These are phyloP conservation scores for Paramormyrops kingsleyae DNA, from an alignment of 2,113 vertebrate genomes.

Conservation along the genomic window DNA sequence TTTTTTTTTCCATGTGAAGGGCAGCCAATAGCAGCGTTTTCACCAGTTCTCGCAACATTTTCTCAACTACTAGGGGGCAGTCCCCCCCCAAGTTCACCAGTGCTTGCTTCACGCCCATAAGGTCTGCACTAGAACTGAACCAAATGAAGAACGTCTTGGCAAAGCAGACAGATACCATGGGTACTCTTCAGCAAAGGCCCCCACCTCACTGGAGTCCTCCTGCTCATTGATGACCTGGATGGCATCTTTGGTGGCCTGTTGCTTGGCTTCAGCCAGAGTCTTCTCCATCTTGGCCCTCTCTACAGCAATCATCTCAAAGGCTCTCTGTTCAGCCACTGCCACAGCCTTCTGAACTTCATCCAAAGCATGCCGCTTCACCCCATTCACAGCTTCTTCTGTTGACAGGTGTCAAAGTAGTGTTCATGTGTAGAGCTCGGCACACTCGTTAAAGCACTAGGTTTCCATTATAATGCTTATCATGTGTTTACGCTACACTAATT, in stretches of 20 bases:
- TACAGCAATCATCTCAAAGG: constrained; percentile 90
- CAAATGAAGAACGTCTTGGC: not conserved
- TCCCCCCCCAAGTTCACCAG: not conserved
- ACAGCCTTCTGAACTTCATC: constrained; percentile 97
- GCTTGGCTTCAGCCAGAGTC: constrained; percentile 85
- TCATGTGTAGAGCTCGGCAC: not conserved
- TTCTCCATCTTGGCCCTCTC: constrained; percentile 98
- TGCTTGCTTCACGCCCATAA: not conserved
- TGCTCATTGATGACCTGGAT: constrained; percentile 95
- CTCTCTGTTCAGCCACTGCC: constrained; percentile 94
- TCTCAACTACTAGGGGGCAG: too few relatives aligned
- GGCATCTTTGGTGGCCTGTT: constrained; percentile 88
- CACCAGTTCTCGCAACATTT: too few relatives aligned
- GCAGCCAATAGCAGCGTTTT: too few relatives aligned
- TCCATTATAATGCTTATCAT: not conserved
- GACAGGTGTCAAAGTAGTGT: not conserved
- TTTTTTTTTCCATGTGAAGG: too few relatives aligned
- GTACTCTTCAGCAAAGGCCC: constrained; percentile 13
- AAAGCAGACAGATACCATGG: not conserved
- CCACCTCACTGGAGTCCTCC: constrained; percentile 95
- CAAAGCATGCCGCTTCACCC: constrained; percentile 98
- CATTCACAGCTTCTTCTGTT: constrained; percentile 96
- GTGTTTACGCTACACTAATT: not conserved
- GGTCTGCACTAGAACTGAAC: not conserved
- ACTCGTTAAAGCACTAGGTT: not conserved